Percentiles rank a stretch among this genome's conserved stretches.
These are phyloP conservation scores for Drosophila pegasa DNA, from an alignment of 2,888 invertebrate genomes.

Conservation along the genomic window DNA sequence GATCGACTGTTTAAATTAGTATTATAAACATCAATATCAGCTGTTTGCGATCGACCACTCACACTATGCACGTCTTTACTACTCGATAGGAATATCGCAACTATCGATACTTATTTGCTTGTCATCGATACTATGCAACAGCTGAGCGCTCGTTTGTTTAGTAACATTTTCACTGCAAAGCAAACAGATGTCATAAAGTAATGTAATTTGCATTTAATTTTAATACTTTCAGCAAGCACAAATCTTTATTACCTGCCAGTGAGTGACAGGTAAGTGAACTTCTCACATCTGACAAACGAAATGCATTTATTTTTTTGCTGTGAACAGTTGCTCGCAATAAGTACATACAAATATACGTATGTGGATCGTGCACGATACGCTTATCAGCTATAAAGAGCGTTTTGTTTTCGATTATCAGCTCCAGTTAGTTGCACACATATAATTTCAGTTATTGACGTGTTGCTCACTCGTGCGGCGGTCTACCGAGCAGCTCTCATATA, in stretches of 20 bases:
- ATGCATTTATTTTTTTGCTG: slow-evolving; percentile 4
- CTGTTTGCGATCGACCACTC: slow-evolving; percentile 5
- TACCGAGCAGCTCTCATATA: slow-evolving; percentile 8
- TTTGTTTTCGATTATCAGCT: slow-evolving; percentile 47
- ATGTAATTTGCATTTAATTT: background rate
- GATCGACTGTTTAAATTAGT: slow-evolving; percentile 12
- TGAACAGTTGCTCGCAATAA: background rate
- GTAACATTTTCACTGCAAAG: slow-evolving; percentile 12
- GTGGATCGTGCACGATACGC: slow-evolving; percentile 19
- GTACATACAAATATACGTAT: slow-evolving; percentile 1
- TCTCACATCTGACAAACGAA: background rate
- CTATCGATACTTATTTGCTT: slow-evolving; percentile 23
- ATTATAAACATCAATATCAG: background rate
- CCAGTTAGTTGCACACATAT: slow-evolving; percentile 31
- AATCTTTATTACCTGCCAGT: slow-evolving; percentile 6
- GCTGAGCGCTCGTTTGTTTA: slow-evolving; percentile 51
- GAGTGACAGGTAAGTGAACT: slow-evolving; percentile 33
- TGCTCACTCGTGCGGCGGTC: slow-evolving; percentile 50
- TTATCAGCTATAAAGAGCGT: slow-evolving; percentile 58
- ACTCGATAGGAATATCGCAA: background rate
- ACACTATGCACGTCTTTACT: background rate
- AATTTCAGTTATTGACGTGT: slow-evolving; percentile 52
- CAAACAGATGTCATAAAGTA: slow-evolving; percentile 18
- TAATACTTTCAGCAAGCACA: slow-evolving; percentile 4
- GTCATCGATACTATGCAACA: slow-evolving; percentile 30